Evolutionary conservation across 2,888 invertebrate species (phyloP), one percentile per base, ranked within the genome.

Genomic region (Gastrophysa polygoni): DNA sequence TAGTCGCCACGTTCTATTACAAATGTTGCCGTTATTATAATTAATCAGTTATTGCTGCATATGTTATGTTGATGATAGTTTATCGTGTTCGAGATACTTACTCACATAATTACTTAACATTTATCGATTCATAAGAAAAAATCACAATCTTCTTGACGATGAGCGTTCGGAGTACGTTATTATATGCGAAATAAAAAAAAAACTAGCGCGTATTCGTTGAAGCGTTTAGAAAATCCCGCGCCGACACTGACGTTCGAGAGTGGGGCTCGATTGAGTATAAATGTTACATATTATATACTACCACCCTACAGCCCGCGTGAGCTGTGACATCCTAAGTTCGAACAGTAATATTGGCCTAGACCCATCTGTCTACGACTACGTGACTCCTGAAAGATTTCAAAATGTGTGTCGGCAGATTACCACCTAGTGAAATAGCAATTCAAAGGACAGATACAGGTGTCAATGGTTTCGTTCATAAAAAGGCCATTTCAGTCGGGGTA

Each of bases 391-490:
- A n/a, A n/a, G n/a, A 17, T 52, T 48, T 44, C 43, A 69, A 71
- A 65, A 73, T 73, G 73, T 73, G 73, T 57, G 72, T 73, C 2
- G 70, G 71, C 49, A 71, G 68, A 67, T 67, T 63, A 50, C n/a
- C n/a, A n/a, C 68, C 65, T 10, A 67, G 61, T 66, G 69, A 66
- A 44, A 55, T 63, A 18, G 63, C 59, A 59, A 3, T 54, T 14
- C 38, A 7, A 38, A 44, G 61, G 50, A 61, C 61, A 44, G 43
- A 61, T 29, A 32, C 43, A 24, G 14, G n/a, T 44, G 34, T 16
- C 2, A 34, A 20, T 34, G 34, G 17, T 32, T 38, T 51, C 14
- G 28, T 28, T 34, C 14, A 11, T 24, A 29, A 24, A 16, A 54
- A 54, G 24, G 10, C 20, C n/a, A 54, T 20, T 14, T 43, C 43